Evolutionary conservation across 2,888 invertebrate genomes (phyloP).

Genomic region (Lochmaea capreae): DNA sequence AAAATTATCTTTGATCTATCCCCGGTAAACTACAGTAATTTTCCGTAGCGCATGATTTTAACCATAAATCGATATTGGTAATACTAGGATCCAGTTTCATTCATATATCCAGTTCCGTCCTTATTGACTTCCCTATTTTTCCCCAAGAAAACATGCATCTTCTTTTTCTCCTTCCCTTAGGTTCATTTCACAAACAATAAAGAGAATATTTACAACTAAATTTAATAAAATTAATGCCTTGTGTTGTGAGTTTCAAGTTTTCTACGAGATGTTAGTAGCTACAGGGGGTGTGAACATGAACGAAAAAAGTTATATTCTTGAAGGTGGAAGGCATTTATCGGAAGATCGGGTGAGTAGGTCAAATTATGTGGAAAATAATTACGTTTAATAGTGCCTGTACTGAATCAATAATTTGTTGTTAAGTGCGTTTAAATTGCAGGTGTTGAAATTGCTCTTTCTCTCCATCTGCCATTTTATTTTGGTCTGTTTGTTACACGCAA

Average conservation of each 20-base stretch:
- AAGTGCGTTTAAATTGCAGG: too few species aligned
- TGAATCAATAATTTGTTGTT: too few species aligned
- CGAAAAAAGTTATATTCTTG: slow-evolving; percentile 63
- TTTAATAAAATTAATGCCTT: neutral
- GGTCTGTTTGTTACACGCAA: too few species aligned
- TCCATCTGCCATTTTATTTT: neutral
- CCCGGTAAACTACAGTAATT: slow-evolving; percentile 20
- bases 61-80: slow-evolving; percentile 25
- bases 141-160: slow-evolving; percentile 8
- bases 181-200: neutral
- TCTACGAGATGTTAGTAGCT: slow-evolving; percentile 42
- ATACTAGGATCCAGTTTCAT: slow-evolving; percentile 26
- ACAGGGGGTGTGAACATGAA: slow-evolving; percentile 53
- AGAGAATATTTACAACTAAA: neutral
- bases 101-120: slow-evolving; percentile 29
- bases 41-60: slow-evolving; percentile 30
- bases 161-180: neutral
- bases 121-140: slow-evolving; percentile 3
- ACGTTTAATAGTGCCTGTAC: neutral
- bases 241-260: neutral
- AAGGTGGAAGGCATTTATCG: slow-evolving; percentile 56
- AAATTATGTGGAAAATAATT: neutral
- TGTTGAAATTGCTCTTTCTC: too few species aligned
- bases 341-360: slow-evolving; percentile 60
- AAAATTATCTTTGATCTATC: neutral